A percentile compares a stretch with the other conserved stretches of the same genome.
These are phyloP conservation scores for Corythornis cristatus DNA, from an alignment of 2,113 vertebrate species.

Conservation along the genomic window DNA sequence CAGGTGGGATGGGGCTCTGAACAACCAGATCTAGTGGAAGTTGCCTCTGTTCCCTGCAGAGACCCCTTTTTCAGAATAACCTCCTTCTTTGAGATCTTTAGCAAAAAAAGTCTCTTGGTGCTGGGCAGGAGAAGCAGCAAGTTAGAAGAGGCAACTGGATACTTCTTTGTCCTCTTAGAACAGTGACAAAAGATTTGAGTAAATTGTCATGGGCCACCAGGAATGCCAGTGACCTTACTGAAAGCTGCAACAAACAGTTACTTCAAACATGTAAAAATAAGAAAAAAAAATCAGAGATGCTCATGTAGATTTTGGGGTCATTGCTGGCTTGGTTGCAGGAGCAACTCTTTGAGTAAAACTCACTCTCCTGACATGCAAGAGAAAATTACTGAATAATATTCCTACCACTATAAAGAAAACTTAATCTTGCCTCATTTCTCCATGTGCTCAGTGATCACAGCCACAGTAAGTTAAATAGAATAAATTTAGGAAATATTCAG, in stretches of 20 bases:
- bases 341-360: background rate
- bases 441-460: background rate
- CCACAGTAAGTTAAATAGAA: background rate
- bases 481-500: background rate
- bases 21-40: background rate
- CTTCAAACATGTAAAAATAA: background rate
- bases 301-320: background rate
- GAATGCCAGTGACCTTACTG: background rate
- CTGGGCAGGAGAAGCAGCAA: background rate
- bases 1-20: background rate
- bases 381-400: constrained; percentile 5
- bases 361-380: background rate
- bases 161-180: background rate
- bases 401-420: background rate
- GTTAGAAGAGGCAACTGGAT: background rate
- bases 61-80: background rate
- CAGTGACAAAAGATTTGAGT: background rate
- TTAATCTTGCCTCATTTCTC: background rate
- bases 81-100: background rate
- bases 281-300: background rate
- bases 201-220: background rate
- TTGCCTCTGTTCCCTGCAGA: background rate
- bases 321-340: background rate
- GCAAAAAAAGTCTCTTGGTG: background rate
- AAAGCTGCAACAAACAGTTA: background rate